Evolutionary conservation across 2,113 vertebrate genomes (phyloP).

Genomic region (Microcebus lehilahytsara): DNA sequence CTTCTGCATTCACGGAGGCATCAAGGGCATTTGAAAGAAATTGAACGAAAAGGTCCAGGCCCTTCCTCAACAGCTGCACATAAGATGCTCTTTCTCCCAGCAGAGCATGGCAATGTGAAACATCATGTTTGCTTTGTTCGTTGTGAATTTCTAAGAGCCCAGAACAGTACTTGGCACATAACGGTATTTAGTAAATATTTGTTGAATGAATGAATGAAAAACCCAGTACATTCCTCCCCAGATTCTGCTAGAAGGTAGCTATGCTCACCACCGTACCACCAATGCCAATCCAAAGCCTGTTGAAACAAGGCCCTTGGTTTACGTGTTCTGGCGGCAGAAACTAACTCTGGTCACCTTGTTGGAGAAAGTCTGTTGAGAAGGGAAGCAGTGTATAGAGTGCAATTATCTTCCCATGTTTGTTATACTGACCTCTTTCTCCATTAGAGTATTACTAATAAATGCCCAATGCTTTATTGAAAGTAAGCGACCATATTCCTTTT

Average conservation of each 20-base stretch:
- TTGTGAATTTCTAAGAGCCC: neutral
- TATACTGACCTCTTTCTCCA: slow-evolving; percentile 24
- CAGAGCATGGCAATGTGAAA: neutral
- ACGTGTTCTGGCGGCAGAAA: neutral
- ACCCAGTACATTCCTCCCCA: neutral
- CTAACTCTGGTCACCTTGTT: neutral
- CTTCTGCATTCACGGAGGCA: neutral
- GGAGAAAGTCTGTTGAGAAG: slow-evolving; percentile 1
- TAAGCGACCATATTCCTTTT: neutral
- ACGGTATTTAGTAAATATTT: neutral
- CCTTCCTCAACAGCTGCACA: neutral
- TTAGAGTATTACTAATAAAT: slow-evolving; percentile 40
- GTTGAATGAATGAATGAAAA: neutral
- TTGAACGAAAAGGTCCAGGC: neutral
- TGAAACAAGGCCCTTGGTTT: neutral
- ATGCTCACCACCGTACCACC: slow-evolving; percentile 79
- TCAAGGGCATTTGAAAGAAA: neutral
- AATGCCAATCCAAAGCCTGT: neutral
- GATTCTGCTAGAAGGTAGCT: slow-evolving; percentile 72
- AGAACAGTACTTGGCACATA: neutral
- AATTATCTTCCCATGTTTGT: neutral
- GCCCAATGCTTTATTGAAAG: neutral
- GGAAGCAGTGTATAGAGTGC: neutral
- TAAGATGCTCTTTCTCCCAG: neutral
- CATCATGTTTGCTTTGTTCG: neutral